Conservation (phyloP, 2,797 vertebrate species). For the Bradypus variegatus region DNA sequence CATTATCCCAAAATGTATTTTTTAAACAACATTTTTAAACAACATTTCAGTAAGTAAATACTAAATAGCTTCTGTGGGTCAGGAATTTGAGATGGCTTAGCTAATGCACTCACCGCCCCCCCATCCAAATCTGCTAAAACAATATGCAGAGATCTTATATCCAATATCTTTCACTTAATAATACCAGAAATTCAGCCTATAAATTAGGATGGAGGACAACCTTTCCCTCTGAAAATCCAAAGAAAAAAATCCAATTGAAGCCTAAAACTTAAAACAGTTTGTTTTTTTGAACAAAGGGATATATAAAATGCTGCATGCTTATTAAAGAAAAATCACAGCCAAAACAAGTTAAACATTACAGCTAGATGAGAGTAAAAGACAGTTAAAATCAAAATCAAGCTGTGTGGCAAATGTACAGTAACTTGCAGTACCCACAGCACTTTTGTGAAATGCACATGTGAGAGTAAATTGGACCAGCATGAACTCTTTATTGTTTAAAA, state of each 20-base stretch:
- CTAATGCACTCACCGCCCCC: too few species aligned
- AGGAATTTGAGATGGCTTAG: not conserved
- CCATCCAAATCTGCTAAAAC: not conserved
- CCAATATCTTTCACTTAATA: not conserved
- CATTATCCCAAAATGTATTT: not conserved
- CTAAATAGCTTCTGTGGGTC: not conserved
- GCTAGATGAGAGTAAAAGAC: not conserved
- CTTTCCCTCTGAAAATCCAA: not conserved
- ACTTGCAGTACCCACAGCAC: not conserved
- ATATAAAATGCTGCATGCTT: not conserved
- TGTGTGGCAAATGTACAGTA: not conserved
- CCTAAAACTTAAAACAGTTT: not conserved
- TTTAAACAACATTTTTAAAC: not conserved
- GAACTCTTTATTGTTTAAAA: not conserved
- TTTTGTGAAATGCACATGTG: not conserved
- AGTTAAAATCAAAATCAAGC: slow-evolving; percentile 6
- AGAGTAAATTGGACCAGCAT: not conserved
- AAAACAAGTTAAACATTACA: not conserved
- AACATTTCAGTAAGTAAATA: too few species aligned
- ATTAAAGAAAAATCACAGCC: not conserved
- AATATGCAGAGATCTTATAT: not conserved
- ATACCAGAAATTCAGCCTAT: not conserved
- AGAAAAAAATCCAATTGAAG: not conserved
- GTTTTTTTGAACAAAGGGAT: not conserved
- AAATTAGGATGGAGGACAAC: not conserved